Percentiles rank a stretch among this genome's conserved stretches.
These are phyloP conservation scores for Scaptomyza parva DNA, from an alignment of 2,888 invertebrate species.

Conservation along the genomic window DNA sequence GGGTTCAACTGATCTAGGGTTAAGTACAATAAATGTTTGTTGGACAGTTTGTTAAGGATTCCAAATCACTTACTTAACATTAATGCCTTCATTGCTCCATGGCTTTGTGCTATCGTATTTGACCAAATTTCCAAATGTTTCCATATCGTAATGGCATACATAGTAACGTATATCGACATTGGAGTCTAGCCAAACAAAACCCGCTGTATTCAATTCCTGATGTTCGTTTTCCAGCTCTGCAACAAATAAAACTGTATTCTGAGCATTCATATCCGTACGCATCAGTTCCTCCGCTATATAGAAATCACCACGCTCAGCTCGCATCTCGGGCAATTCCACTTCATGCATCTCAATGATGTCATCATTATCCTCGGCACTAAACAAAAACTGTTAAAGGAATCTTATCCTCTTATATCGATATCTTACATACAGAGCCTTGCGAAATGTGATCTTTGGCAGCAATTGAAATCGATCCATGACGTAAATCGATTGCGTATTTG, in stretches of 20 bases:
- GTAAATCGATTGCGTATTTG: constrained; percentile 62
- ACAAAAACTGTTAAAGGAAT: constrained; percentile 2
- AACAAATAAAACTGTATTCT: constrained; percentile 86
- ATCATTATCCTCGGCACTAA: constrained; percentile 91
- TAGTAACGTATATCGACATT: constrained; percentile 62
- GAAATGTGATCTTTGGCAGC: constrained; percentile 63
- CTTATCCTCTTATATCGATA: background rate
- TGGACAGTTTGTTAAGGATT: no score
- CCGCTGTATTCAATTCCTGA: constrained; percentile 48
- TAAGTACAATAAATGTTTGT: no score
- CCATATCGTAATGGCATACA: constrained; percentile 71
- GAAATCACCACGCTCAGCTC: constrained; percentile 87
- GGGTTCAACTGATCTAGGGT: constrained; percentile 46
- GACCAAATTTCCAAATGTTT: constrained; percentile 74
- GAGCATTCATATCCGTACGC: constrained; percentile 25
- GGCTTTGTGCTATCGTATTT: constrained; percentile 29
- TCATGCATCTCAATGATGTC: constrained; percentile 88
- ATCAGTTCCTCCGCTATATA: constrained; percentile 89
- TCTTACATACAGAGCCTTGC: constrained; percentile 80
- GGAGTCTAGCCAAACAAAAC: constrained; percentile 81
- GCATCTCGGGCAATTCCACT: constrained; percentile 85
- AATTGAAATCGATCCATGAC: constrained; percentile 55
- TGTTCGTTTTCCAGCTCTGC: constrained; percentile 85
- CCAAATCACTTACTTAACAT: constrained; percentile 51
- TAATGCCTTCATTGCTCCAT: constrained; percentile 16